These are phyloP conservation scores for Acanthaster planci DNA, from an alignment of 35 echinoderm and acorn worm genomes.

Conservation along the genomic window DNA sequence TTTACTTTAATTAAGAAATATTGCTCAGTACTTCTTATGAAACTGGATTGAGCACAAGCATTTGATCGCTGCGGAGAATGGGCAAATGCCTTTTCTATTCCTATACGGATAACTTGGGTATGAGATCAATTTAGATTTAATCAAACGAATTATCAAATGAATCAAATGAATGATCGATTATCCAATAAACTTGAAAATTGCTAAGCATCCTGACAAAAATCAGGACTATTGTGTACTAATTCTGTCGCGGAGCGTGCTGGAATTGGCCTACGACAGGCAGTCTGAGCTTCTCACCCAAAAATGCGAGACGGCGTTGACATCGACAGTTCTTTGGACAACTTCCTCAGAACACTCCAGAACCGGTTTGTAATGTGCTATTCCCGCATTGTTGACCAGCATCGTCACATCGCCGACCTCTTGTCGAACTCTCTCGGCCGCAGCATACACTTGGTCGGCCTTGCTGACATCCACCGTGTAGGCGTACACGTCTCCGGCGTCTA, in stretches of 20 bases:
- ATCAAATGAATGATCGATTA: too few relatives aligned
- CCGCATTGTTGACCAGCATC: slow-evolving; percentile 86
- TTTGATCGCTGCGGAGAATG: too few relatives aligned
- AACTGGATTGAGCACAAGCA: too few relatives aligned
- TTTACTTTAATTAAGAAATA: too few relatives aligned
- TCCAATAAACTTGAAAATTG: too few relatives aligned
- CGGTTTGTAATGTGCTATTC: slow-evolving; percentile 59
- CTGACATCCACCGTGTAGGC: slow-evolving; percentile 74
- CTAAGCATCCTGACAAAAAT: too few relatives aligned
- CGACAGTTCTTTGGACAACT: slow-evolving; percentile 50
- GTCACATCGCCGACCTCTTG: slow-evolving; percentile 70
- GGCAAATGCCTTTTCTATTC: too few relatives aligned
- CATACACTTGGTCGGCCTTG: slow-evolving; percentile 68
- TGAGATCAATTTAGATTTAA: too few relatives aligned
- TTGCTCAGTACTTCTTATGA: too few relatives aligned
- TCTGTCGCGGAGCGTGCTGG: background rate
- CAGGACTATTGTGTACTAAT: too few relatives aligned
- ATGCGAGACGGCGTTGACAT: slow-evolving; percentile 63
- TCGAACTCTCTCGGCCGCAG: slow-evolving; percentile 60
- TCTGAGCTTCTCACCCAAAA: slow-evolving; percentile 59
- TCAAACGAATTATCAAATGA: too few relatives aligned
- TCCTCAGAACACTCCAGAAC: slow-evolving; percentile 56
- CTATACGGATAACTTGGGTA: too few relatives aligned
- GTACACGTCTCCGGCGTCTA: slow-evolving; percentile 54
- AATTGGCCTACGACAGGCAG: background rate